phyloP scores from a whole-genome alignment of 1,140 invertebrate genomes.

The Adelges cooleyi region DNA sequence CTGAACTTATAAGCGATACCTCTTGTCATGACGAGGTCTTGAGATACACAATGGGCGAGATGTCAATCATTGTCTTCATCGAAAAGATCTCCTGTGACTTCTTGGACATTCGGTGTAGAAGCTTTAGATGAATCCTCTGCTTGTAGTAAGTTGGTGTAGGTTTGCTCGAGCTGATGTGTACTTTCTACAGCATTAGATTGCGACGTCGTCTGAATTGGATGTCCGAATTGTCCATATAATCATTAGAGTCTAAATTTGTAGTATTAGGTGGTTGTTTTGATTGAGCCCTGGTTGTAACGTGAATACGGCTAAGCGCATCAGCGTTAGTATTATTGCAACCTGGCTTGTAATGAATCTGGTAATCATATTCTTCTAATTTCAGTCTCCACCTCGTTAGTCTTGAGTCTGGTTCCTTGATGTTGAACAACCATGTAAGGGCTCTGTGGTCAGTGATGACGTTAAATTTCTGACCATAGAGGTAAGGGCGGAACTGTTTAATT shows the following conservation, averaged over 20 bases:
- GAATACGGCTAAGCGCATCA: conserved; percentile 36
- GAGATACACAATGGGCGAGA: background rate
- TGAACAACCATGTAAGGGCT: conserved; percentile 41
- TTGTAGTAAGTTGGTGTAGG: conserved; percentile 35
- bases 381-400: conserved; percentile 32
- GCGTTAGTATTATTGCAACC: conserved; percentile 39
- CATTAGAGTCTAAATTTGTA: background rate
- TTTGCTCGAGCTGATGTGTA: background rate
- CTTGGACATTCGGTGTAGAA: background rate
- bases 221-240: background rate
- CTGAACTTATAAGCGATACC: background rate
- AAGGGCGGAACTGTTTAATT: conserved; percentile 40
- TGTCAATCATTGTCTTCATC: background rate
- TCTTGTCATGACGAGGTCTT: background rate
- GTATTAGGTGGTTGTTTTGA: conserved; percentile 33
- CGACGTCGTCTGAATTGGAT: background rate
- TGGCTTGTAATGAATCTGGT: conserved; percentile 32
- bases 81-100: background rate
- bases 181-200: background rate
- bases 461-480: conserved; percentile 41
- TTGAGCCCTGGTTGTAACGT: conserved; percentile 36
- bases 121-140: background rate
- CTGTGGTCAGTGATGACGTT: conserved; percentile 43
- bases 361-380: conserved; percentile 30
- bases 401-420: conserved; percentile 35